phyloP scores from a whole-genome alignment of 1,140 invertebrate genomes.

The Camponotus vicinus region DNA sequence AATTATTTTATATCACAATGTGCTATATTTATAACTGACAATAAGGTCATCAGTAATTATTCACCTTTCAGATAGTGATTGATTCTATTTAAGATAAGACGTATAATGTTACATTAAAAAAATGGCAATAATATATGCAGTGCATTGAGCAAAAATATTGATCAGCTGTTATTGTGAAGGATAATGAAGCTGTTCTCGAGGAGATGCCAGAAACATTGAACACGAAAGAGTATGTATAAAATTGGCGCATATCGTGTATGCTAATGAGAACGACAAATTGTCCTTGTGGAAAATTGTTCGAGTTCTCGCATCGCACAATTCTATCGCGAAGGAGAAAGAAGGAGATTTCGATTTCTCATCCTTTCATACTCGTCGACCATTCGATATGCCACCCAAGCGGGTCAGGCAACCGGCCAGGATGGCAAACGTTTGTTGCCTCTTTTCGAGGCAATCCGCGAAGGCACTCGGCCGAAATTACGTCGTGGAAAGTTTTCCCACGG shows the following conservation, averaged over 20 bases:
- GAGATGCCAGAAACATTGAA: background rate
- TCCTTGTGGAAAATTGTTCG: background rate
- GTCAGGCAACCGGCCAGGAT: constrained; percentile 69
- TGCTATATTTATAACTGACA: no score
- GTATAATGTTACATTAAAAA: no score
- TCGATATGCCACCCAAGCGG: constrained; percentile 64
- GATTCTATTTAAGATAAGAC: no score
- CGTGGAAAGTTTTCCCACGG: constrained; percentile 29
- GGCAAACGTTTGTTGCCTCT: constrained; percentile 27
- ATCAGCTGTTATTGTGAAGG: background rate
- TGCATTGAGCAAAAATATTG: background rate
- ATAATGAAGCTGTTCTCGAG: background rate
- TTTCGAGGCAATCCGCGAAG: constrained; percentile 40
- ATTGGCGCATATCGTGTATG: background rate
- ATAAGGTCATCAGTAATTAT: no score
- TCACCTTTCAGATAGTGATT: no score
- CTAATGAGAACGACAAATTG: constrained; percentile 32
- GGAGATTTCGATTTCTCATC: constrained; percentile 71
- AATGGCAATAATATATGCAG: no score
- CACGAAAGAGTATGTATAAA: background rate
- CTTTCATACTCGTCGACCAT: constrained; percentile 61
- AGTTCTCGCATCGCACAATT: background rate
- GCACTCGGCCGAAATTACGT: constrained; percentile 60
- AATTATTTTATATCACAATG: no score
- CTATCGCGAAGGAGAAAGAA: constrained; percentile 5